Conservation (phyloP, 2,888 invertebrate species). For the Melanostoma scalare region DNA sequence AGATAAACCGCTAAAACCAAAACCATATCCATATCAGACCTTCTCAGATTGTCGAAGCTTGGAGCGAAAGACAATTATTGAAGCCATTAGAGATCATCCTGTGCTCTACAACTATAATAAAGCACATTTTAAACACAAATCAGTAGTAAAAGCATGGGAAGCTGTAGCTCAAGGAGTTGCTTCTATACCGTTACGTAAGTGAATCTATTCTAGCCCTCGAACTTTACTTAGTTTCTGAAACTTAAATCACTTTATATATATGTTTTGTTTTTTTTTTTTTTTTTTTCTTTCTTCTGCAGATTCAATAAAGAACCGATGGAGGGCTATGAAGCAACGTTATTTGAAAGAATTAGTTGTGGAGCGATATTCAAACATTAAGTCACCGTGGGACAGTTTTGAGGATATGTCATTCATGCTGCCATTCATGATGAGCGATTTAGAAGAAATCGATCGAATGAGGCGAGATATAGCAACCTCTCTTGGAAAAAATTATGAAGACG, state of each 20-base stretch:
- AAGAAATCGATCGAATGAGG: slow-evolving; percentile 13
- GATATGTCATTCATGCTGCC: slow-evolving; percentile 43
- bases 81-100: slow-evolving; percentile 19
- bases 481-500: no score
- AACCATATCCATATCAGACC: no score
- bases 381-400: slow-evolving; percentile 34
- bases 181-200: slow-evolving; percentile 22
- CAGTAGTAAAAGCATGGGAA: no score
- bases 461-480: no score
- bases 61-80: slow-evolving; percentile 21
- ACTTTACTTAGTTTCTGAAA: background rate
- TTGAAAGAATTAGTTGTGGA: slow-evolving; percentile 38
- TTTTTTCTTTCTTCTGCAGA: background rate
- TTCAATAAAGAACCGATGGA: slow-evolving; percentile 41
- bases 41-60: background rate
- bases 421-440: slow-evolving; percentile 3
- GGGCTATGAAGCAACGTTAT: background rate
- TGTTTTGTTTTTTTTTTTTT: no score
- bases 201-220: background rate
- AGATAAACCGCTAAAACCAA: no score
- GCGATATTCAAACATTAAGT: background rate
- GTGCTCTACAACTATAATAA: background rate
- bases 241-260: no score
- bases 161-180: no score
- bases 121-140: no score